Conservation (phyloP, 2,113 vertebrate genomes). For the Leptocoma aspasia region DNA sequence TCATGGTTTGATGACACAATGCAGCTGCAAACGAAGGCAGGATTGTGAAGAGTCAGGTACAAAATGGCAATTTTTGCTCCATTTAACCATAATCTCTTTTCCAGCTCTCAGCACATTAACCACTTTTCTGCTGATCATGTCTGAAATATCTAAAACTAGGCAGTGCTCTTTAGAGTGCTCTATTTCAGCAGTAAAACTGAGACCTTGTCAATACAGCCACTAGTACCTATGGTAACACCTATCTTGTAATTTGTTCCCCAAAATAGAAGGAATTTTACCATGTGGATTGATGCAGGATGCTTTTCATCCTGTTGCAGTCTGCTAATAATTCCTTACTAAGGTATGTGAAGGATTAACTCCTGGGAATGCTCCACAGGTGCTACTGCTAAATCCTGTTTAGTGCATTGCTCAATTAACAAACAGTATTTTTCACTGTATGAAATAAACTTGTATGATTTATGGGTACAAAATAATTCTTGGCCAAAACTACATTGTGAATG, state of each 20-base stretch:
- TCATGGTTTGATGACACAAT: constrained; percentile 58
- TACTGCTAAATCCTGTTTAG: background rate
- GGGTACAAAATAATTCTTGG: background rate
- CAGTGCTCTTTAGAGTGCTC: background rate
- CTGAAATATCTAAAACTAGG: background rate
- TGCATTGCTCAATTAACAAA: background rate
- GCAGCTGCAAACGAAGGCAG: constrained; percentile 36
- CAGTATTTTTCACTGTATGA: background rate
- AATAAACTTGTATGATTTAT: background rate
- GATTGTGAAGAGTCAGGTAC: constrained; percentile 54
- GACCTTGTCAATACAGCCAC: background rate
- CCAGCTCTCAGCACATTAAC: constrained; percentile 55
- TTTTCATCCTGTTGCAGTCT: background rate
- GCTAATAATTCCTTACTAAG: background rate
- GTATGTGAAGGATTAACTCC: background rate
- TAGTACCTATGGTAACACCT: background rate
- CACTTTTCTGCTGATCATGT: constrained; percentile 44
- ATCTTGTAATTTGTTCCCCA: background rate
- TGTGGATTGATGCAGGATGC: background rate
- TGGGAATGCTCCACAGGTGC: background rate
- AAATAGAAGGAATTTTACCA: background rate
- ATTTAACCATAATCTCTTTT: constrained; percentile 54
- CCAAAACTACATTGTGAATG: background rate
- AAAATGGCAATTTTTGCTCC: constrained; percentile 62
- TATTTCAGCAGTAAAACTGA: background rate